These are phyloP conservation scores for Microctenopoma stevenorrisi DNA, from an alignment of 2,797 vertebrate genomes.

Conservation along the genomic window DNA sequence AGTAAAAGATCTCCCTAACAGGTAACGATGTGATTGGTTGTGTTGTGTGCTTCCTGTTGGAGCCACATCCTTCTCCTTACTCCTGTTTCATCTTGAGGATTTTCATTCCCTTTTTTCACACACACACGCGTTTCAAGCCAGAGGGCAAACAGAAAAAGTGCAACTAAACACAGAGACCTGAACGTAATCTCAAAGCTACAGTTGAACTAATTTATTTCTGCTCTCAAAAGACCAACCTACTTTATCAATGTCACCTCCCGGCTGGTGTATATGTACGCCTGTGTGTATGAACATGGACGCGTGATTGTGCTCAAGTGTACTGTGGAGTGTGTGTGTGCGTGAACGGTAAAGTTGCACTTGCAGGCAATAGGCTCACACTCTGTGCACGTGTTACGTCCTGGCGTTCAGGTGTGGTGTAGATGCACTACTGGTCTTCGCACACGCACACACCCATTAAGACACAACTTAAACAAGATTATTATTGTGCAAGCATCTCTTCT, in stretches of 20 bases:
- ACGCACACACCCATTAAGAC: constrained; percentile 1
- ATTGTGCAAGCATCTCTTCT: not conserved
- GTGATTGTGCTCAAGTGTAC: constrained; percentile 23
- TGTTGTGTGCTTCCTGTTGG: constrained; percentile 22
- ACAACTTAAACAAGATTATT: not conserved
- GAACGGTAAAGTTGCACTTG: not conserved
- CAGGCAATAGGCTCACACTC: not conserved
- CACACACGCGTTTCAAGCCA: constrained; percentile 27
- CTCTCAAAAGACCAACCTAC: constrained; percentile 66
- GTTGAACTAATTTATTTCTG: constrained; percentile 81
- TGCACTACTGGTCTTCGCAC: constrained; percentile 11
- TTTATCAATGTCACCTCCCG: constrained; percentile 75
- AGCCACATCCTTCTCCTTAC: not conserved
- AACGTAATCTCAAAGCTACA: constrained; percentile 76
- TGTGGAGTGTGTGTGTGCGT: constrained; percentile 6
- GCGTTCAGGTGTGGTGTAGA: not conserved
- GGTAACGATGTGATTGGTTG: constrained; percentile 21
- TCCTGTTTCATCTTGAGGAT: constrained; percentile 24
- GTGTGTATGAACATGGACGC: constrained; percentile 31
- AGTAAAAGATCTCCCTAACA: not conserved
- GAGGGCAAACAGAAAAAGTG: constrained; percentile 58
- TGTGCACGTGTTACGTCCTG: not conserved
- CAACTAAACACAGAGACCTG: constrained; percentile 64
- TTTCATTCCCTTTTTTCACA: constrained; percentile 24
- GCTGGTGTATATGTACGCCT: constrained; percentile 21